A percentile compares a stretch with the other conserved stretches of the same genome.
Evolutionary conservation across 2,797 vertebrate genomes (phyloP).

Genomic region (Lophius americanus): DNA sequence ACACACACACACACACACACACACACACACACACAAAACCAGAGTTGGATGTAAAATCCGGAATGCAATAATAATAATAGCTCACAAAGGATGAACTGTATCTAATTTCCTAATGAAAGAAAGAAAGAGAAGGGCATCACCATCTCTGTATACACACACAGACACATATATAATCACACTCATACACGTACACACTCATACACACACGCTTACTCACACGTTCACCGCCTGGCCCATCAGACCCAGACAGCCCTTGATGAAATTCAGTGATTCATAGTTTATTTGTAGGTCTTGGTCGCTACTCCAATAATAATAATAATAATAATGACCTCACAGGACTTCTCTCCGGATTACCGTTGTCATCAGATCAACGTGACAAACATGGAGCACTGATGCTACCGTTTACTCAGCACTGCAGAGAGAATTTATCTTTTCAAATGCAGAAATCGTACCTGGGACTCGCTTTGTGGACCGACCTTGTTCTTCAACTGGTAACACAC

Average conservation of each 20-base stretch:
- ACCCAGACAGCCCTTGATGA: slow-evolving; percentile 31
- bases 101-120: slow-evolving; percentile 39
- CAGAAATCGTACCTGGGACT: neutral
- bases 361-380: slow-evolving; percentile 38
- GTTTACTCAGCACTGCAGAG: slow-evolving; percentile 32
- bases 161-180: slow-evolving; percentile 12
- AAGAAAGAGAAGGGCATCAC: slow-evolving; percentile 14
- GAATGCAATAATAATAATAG: slow-evolving; percentile 56
- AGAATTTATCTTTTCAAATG: slow-evolving; percentile 8
- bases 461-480: neutral
- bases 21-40: slow-evolving; percentile 45
- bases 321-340: slow-evolving; percentile 4
- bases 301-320: no score
- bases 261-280: slow-evolving; percentile 52
- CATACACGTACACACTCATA: slow-evolving; percentile 25
- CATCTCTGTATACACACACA: neutral
- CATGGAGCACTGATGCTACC: slow-evolving; percentile 2
- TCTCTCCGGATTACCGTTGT: slow-evolving; percentile 47
- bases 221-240: slow-evolving; percentile 21
- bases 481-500: neutral
- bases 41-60: slow-evolving; percentile 39
- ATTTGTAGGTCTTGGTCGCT: slow-evolving; percentile 52
- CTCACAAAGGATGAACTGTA: slow-evolving; percentile 30
- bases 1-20: no score
- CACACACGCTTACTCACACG: slow-evolving; percentile 21